Evolutionary conservation across 2,797 vertebrate genomes (phyloP), one percentile per base, ranked within the genome.

Genomic region (Urocyon cinereoargenteus): DNA sequence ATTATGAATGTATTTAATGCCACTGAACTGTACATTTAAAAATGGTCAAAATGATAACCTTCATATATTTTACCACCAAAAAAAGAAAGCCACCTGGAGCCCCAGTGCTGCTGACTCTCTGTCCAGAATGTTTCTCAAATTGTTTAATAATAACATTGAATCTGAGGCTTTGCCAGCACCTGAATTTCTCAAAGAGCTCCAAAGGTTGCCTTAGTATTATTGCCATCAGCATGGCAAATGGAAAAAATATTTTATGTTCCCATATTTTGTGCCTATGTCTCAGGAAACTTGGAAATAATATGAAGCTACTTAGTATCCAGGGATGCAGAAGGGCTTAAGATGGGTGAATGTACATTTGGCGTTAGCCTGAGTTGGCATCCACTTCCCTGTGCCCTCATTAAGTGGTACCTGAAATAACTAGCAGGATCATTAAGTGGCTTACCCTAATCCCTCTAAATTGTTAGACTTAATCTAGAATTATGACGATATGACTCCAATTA

Each of bases 391-490:
- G 90, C 11, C 81, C 61, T 97, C 61, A 55, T 82, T 97, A 97
- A 90, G 13, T 96, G 61, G 45, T 86, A 90, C 31, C 55, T 45
- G 26, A 78, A 94, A 93, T 88, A 87, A 95, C 92, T 22, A 90
- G 70, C 34, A 95, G 83, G 81, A 77, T 95, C 87, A 59, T 86
- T 85, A 93, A 96, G 73, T 97, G 82, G n/a, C 57, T 95, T 95
- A 70, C 55, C 34, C 19, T 70, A 66, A 78, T 75, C 84, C 85
- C 93, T 94, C 93, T 89, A 68, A 96, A 73, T 95, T 73, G 79
- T 90, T 92, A 88, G 92, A 73, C 28, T 95, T 96, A 90, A 94
- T 96, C 64, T 78, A 97, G 92, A 98, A 96, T 93, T 94, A 97
- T 84, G 87, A 94, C 2, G 5, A 14, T 78, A 62, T 51, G 77